These are phyloP conservation scores for Ophiodon elongatus DNA, from an alignment of 2,113 vertebrate genomes.

Conservation along the genomic window DNA sequence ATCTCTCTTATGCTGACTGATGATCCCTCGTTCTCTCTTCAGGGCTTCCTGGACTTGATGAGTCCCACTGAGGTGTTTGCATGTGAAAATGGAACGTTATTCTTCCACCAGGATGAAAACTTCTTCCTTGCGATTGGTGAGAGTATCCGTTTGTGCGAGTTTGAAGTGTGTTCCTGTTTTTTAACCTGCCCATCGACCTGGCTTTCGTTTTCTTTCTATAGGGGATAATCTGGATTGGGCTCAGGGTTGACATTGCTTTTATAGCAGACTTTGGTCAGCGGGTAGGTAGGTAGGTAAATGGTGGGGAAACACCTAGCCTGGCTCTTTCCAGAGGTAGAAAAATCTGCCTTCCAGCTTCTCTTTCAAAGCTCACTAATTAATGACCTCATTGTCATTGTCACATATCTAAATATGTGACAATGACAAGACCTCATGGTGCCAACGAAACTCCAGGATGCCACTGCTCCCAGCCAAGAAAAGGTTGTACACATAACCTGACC, in stretches of 20 bases:
- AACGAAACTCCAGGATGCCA: no score
- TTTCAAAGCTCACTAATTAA: no score
- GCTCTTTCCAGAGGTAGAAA: no score
- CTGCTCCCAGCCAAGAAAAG: no score
- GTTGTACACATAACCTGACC: no score
- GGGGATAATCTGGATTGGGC: not conserved
- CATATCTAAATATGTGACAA: no score
- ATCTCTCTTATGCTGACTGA: not conserved
- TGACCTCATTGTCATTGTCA: no score
- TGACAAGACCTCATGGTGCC: no score
- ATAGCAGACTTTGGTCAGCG: not conserved
- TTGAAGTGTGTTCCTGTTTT: not conserved
- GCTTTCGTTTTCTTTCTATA: not conserved
- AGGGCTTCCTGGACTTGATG: conserved; percentile 64
- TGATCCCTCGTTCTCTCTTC: not conserved
- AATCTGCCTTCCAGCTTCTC: no score
- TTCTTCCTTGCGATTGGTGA: conserved; percentile 79
- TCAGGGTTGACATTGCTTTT: not conserved
- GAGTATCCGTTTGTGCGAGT: not conserved
- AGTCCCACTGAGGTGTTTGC: conserved; percentile 68
- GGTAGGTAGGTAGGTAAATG: no score
- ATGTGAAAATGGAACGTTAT: conserved; percentile 74
- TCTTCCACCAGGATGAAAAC: conserved; percentile 72
- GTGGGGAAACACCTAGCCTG: no score
- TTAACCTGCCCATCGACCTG: not conserved